phyloP scores from a whole-genome alignment of 2,888 invertebrate species.

The Scotopteryx bipunctaria region DNA sequence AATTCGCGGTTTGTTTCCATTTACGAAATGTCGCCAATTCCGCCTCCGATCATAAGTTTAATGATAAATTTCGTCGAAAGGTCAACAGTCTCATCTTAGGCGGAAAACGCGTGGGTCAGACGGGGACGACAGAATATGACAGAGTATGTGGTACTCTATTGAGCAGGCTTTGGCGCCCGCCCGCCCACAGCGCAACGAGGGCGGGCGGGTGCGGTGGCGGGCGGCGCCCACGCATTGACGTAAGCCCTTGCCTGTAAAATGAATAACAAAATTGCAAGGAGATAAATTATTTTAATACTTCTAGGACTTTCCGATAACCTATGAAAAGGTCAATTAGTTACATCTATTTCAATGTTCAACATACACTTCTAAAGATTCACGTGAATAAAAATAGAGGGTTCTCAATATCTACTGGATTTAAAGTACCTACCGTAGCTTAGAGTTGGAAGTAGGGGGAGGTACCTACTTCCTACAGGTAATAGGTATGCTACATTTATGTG shows the following conservation, averaged over 20 bases:
- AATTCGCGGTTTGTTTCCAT: not conserved
- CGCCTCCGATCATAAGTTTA: not conserved
- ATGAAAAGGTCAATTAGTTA: not conserved
- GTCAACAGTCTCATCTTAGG: constrained; percentile 18
- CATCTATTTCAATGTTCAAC: too few relatives aligned
- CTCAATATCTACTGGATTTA: too few relatives aligned
- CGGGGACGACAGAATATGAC: not conserved
- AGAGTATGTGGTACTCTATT: not conserved
- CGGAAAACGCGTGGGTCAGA: constrained; percentile 4
- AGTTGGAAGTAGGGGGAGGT: too few relatives aligned
- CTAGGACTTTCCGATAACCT: not conserved
- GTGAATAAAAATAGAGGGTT: too few relatives aligned
- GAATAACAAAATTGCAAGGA: constrained; percentile 18
- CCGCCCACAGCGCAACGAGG: constrained; percentile 35
- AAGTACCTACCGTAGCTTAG: too few relatives aligned
- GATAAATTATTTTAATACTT: too few relatives aligned
- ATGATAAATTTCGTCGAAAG: constrained; percentile 15
- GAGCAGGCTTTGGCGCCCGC: constrained; percentile 15
- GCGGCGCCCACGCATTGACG: constrained; percentile 55
- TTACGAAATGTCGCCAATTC: not conserved
- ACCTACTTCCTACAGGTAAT: too few relatives aligned
- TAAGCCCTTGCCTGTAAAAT: constrained; percentile 37
- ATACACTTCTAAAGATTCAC: too few relatives aligned
- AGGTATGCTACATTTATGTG: too few relatives aligned
- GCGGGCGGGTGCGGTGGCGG: constrained; percentile 10